Conservation (phyloP, 2,797 vertebrate species). For the Sternarchorhynchus goeldii region DNA sequence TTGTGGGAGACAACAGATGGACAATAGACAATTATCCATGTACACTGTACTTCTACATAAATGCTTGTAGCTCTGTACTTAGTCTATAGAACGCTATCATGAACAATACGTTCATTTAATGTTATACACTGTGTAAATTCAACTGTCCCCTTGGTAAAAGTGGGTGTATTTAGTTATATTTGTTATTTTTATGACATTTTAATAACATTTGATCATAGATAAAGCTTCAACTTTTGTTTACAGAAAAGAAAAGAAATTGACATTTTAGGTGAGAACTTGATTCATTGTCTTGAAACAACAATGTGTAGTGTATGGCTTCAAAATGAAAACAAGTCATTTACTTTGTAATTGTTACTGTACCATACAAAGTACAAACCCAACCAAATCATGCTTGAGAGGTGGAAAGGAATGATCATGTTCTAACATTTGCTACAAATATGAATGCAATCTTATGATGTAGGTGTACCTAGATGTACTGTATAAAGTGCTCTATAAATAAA, state of each 20-base stretch:
- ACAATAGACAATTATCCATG: constrained; percentile 39
- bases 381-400: constrained; percentile 34
- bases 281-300: constrained; percentile 12
- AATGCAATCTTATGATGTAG: constrained; percentile 65
- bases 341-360: constrained; percentile 31
- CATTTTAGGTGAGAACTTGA: constrained; percentile 14
- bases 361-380: constrained; percentile 6
- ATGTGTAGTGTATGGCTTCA: constrained; percentile 23
- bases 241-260: constrained; percentile 21
- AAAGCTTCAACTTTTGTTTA: constrained; percentile 35
- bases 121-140: constrained; percentile 45
- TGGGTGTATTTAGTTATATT: constrained; percentile 40
- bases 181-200: constrained; percentile 18
- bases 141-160: constrained; percentile 40
- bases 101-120: constrained; percentile 37
- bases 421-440: constrained; percentile 59
- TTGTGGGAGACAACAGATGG: constrained; percentile 19
- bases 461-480: constrained; percentile 79
- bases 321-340: constrained; percentile 17
- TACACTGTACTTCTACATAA: constrained; percentile 27
- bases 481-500: constrained; percentile 70
- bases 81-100: constrained; percentile 25
- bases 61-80: constrained; percentile 38
- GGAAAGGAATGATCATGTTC: constrained; percentile 45
- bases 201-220: constrained; percentile 11